A percentile compares a stretch with the other conserved stretches of the same genome.
These are phyloP conservation scores for Nibea coibor DNA, from an alignment of 2,113 vertebrate genomes.

Conservation along the genomic window DNA sequence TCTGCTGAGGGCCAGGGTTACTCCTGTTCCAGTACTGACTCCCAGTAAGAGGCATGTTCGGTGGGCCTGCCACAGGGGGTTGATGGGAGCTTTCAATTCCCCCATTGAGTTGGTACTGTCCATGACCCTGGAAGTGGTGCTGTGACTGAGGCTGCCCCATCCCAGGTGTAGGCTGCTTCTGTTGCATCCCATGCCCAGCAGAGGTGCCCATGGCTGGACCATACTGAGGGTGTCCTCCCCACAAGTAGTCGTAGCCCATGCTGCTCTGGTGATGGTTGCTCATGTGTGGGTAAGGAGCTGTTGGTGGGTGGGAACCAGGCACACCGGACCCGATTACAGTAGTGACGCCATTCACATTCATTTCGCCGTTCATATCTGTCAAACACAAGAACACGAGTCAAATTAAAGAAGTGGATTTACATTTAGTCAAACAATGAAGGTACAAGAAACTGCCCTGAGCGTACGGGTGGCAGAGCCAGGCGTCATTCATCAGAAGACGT, in stretches of 20 bases:
- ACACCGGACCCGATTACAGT: constrained; percentile 93
- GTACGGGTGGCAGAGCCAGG: no score
- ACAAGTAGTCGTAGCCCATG: constrained; percentile 92
- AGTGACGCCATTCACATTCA: constrained; percentile 98
- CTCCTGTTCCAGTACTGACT: constrained; percentile 91
- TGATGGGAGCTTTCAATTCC: constrained; percentile 82
- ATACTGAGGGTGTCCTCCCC: constrained; percentile 91
- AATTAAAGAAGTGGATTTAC: not conserved
- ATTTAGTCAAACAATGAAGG: no score
- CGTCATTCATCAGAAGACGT: no score
- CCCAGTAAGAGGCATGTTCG: constrained; percentile 81
- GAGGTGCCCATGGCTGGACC: constrained; percentile 80
- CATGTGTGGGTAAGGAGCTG: constrained; percentile 85
- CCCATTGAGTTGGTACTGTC: constrained; percentile 92
- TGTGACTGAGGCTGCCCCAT: constrained; percentile 81
- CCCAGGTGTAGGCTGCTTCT: constrained; percentile 87
- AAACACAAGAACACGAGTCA: constrained; percentile 12
- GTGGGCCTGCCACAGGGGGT: constrained; percentile 80
- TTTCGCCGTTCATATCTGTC: constrained; percentile 94
- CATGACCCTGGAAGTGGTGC: constrained; percentile 86
- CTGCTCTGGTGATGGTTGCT: constrained; percentile 86
- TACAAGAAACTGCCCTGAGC: no score
- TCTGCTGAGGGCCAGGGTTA: constrained; percentile 87
- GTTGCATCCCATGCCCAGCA: constrained; percentile 81
- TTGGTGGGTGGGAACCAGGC: constrained; percentile 88